Evolutionary conservation across 2,113 vertebrate genomes (phyloP).

Genomic region (Furnarius figulus): DNA sequence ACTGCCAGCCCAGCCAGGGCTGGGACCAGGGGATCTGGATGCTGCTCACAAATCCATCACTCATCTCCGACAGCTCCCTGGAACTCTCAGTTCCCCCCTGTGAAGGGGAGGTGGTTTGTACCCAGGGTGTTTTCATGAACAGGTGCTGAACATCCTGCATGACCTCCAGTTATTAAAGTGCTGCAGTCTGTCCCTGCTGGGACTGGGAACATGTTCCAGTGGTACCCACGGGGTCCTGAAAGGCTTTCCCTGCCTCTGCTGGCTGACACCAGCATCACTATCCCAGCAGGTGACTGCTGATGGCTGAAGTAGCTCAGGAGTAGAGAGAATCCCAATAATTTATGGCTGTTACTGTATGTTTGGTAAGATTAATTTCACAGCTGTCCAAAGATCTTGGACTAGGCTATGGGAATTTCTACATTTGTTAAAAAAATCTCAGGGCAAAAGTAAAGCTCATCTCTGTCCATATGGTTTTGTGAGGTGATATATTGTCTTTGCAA

Average conservation of each 20-base stretch:
- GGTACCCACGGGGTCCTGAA: neutral
- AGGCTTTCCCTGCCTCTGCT: neutral
- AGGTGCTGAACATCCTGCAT: neutral
- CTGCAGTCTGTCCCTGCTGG: neutral
- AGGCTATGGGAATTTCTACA: neutral
- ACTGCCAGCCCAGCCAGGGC: neutral
- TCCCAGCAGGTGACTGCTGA: neutral
- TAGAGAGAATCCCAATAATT: neutral
- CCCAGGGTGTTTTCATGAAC: rapidly evolving
- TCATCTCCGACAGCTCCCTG: neutral
- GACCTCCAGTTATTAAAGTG: neutral
- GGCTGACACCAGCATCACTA: neutral
- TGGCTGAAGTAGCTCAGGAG: neutral
- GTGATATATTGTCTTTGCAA: neutral
- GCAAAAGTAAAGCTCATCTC: neutral
- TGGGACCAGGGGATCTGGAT: neutral
- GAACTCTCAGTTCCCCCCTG: neutral
- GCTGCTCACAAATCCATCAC: neutral
- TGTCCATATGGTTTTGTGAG: neutral
- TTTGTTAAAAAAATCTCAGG: neutral
- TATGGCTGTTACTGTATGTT: neutral
- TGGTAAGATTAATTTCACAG: neutral
- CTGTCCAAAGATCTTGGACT: neutral
- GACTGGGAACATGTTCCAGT: neutral
- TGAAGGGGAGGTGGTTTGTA: neutral